Percentiles rank a stretch among this genome's conserved stretches.
These are phyloP conservation scores for Apolygus lucorum DNA, from an alignment of 1,140 invertebrate species.

Conservation along the genomic window DNA sequence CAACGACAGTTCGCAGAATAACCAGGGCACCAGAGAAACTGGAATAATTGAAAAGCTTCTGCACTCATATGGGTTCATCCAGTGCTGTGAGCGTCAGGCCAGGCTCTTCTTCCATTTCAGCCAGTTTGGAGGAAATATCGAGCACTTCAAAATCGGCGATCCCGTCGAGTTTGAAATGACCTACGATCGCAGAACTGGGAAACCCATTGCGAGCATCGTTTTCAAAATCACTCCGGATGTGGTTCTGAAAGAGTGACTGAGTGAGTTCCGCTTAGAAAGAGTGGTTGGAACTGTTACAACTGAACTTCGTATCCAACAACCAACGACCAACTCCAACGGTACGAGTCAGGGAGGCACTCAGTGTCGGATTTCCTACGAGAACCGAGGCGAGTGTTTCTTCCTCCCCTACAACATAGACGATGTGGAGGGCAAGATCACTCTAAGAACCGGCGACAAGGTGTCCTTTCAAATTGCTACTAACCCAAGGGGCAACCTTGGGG, in stretches of 20 bases:
- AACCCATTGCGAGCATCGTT: slow-evolving; percentile 91
- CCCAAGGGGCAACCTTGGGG: slow-evolving; percentile 90
- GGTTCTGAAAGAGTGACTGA: too few relatives aligned
- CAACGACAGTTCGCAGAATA: slow-evolving; percentile 38
- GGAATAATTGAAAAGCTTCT: slow-evolving; percentile 95
- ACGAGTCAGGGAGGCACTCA: slow-evolving; percentile 53
- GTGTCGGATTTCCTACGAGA: slow-evolving; percentile 94
- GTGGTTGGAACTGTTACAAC: slow-evolving; percentile 92
- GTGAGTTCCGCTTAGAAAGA: slow-evolving; percentile 84
- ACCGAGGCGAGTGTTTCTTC: slow-evolving; percentile 96
- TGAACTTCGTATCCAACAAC: slow-evolving; percentile 70
- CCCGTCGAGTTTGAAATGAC: slow-evolving; percentile 98
- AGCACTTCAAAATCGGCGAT: slow-evolving; percentile 94
- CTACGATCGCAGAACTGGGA: slow-evolving; percentile 90
- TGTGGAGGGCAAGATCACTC: slow-evolving; percentile 84
- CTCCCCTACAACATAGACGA: slow-evolving; percentile 94
- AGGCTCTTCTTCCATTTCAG: slow-evolving; percentile 97
- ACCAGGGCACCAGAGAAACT: slow-evolving; percentile 76
- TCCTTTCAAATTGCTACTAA: slow-evolving; percentile 95
- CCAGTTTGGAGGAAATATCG: slow-evolving; percentile 93
- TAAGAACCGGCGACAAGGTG: slow-evolving; percentile 82
- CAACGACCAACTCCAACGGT: slow-evolving; percentile 54
- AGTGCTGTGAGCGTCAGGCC: slow-evolving; percentile 94
- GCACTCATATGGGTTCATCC: slow-evolving; percentile 98
- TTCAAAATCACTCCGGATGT: slow-evolving; percentile 93